phyloP scores from a whole-genome alignment of 2,113 vertebrate genomes.

The Phocoena phocoena region DNA sequence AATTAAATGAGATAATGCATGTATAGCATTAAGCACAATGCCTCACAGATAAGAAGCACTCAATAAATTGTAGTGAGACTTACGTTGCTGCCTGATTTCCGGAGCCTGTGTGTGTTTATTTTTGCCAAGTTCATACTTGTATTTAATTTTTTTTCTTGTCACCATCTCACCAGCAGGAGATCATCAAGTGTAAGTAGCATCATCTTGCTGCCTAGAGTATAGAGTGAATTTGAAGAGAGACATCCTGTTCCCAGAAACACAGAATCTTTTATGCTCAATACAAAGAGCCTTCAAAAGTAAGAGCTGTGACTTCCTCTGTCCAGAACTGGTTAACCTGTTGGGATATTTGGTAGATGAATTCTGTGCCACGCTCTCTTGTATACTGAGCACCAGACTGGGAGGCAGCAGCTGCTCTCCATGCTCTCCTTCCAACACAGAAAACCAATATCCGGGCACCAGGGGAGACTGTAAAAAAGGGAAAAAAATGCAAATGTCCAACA shows the following conservation, averaged over 20 bases:
- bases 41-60: neutral
- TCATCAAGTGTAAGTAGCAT: slow-evolving; percentile 60
- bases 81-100: neutral
- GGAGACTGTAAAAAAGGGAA: slow-evolving; percentile 79
- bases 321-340: slow-evolving; percentile 86
- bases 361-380: slow-evolving; percentile 84
- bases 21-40: neutral
- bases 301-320: slow-evolving; percentile 85
- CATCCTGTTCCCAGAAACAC: slow-evolving; percentile 76
- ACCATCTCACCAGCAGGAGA: slow-evolving; percentile 36
- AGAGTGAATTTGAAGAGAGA: slow-evolving; percentile 76
- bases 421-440: slow-evolving; percentile 81
- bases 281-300: slow-evolving; percentile 76
- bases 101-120: neutral
- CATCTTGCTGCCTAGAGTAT: slow-evolving; percentile 71
- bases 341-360: slow-evolving; percentile 89
- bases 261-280: slow-evolving; percentile 79
- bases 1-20: neutral
- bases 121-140: slow-evolving; percentile 21
- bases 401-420: slow-evolving; percentile 83
- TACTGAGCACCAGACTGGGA: slow-evolving; percentile 70
- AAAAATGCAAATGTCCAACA: slow-evolving; percentile 85
- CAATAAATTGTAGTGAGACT: neutral
- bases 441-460: slow-evolving; percentile 81
- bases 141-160: slow-evolving; percentile 24